Base-by-base conservation (phyloP, 37 sponge, comb jelly and placozoan genomes). In the Geodia barretti region DNA sequence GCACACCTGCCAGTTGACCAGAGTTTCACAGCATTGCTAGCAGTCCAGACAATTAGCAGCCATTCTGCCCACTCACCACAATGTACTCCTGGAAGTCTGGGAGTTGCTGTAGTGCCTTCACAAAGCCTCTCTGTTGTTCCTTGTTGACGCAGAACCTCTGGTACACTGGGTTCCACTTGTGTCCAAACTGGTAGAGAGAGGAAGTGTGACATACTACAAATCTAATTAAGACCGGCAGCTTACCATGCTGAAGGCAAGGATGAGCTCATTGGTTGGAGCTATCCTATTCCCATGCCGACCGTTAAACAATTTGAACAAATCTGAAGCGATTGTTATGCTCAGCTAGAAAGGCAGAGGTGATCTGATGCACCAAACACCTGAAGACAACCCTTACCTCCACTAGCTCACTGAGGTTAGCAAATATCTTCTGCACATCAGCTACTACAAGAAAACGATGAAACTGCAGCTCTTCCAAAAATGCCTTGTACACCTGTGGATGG, bases 121-220 rank as follows among this genome's bases (percentile, higher is more conserved):
- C 39, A 31, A 65, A 79, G 7, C 86, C 80, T 64, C 80, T 39
- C 67, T 86, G 73, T 29, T 86, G 72, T 74, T 86, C 86, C 72
- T 66, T 73, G 63, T 86, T 86, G 43, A 79, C 79, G 64, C 86
- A 86, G 72, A 86, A 86, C 30, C 74, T 25, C 74, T 86, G 79
- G 74, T 86, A 86, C 26, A 86, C 86, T 21, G 86, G 86, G 59
- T 86, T 86, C 39, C 79, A 79, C 67, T 86, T 86, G 80, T 79
- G 86, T 3, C 86, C 86, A 86, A 86, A 86, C 86, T 86, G 54
- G 7, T 33, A 54, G 21, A 39, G 7, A 83, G 54, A 39, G 4
- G 32, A 67, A 39, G 33, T 24, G 11, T 11, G 25, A 67, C 9
- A 28, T 67, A n/a, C n/a, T n/a, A n/a, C n/a, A n/a, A n/a, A 21